These are phyloP conservation scores for Gari tellinella DNA, from an alignment of 2,888 invertebrate genomes.

Conservation along the genomic window DNA sequence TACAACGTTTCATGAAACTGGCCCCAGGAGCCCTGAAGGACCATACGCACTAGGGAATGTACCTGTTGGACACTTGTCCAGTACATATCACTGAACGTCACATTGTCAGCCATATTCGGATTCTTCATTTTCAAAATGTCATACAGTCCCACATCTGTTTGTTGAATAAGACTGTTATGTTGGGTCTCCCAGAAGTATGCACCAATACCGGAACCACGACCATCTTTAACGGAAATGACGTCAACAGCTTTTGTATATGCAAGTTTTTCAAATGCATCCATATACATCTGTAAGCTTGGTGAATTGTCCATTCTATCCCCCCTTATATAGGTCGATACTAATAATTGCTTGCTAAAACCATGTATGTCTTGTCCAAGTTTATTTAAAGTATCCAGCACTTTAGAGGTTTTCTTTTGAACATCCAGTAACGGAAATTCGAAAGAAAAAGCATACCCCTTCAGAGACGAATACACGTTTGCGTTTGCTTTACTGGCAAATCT, in stretches of 20 bases:
- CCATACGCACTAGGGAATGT: too few species aligned
- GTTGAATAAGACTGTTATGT: conserved; percentile 39
- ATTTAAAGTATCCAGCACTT: neutral
- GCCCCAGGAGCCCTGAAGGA: too few species aligned
- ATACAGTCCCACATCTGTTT: conserved; percentile 60
- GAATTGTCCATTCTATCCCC: too few species aligned
- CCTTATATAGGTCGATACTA: too few species aligned
- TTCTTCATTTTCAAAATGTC: conserved; percentile 59
- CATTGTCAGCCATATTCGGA: conserved; percentile 51
- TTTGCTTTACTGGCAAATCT: conserved; percentile 47
- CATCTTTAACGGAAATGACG: conserved; percentile 75
- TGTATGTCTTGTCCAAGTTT: conserved; percentile 1
- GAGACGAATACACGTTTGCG: conserved; percentile 8
- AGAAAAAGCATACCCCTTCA: conserved; percentile 47
- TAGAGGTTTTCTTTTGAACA: neutral
- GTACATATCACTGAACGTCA: conserved; percentile 72
- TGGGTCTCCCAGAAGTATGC: conserved; percentile 73
- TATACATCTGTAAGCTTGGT: too few species aligned
- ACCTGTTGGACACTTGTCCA: conserved; percentile 72
- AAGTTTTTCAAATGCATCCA: conserved; percentile 54
- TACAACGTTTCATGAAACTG: too few species aligned
- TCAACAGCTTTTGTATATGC: conserved; percentile 53
- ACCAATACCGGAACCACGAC: conserved; percentile 71
- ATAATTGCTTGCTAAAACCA: neutral
- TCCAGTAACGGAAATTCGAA: conserved; percentile 25